Percentiles rank a stretch among this genome's conserved stretches.
Conservation (phyloP, 2,797 vertebrate genomes). For the Chloroceryle amazona region DNA sequence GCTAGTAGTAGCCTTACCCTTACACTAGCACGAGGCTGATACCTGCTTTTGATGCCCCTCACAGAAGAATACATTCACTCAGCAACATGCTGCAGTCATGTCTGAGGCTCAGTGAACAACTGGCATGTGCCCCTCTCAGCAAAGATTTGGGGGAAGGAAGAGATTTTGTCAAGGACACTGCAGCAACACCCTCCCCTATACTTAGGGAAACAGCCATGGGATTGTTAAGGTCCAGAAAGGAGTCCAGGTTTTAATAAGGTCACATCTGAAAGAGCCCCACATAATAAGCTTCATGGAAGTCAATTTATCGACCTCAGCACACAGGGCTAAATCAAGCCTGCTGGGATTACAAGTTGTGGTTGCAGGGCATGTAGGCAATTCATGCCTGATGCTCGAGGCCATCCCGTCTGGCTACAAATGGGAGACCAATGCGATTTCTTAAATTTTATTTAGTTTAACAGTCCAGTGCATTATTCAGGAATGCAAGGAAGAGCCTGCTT, state of each 20-base stretch:
- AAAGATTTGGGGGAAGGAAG: neutral
- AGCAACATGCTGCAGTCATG: neutral
- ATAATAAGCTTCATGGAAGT: conserved; percentile 62
- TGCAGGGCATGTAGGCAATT: conserved; percentile 31
- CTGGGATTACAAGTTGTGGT: conserved; percentile 46
- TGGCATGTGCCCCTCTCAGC: neutral
- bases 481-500: neutral
- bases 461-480: neutral
- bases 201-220: neutral
- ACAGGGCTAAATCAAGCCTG: conserved; percentile 12
- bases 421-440: neutral
- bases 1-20: neutral
- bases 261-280: conserved; percentile 50
- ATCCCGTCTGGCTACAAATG: conserved; percentile 29
- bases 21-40: neutral
- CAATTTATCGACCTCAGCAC: conserved; percentile 51
- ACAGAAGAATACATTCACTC: neutral
- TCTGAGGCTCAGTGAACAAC: neutral
- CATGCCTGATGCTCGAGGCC: conserved; percentile 49
- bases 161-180: conserved; percentile 12
- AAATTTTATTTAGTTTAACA: conserved; percentile 10
- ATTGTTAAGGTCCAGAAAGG: neutral
- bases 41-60: neutral
- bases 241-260: conserved; percentile 59
- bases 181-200: neutral